Base-by-base conservation (phyloP, 2,888 invertebrate genomes). In the Eristalis pertinax region DNA sequence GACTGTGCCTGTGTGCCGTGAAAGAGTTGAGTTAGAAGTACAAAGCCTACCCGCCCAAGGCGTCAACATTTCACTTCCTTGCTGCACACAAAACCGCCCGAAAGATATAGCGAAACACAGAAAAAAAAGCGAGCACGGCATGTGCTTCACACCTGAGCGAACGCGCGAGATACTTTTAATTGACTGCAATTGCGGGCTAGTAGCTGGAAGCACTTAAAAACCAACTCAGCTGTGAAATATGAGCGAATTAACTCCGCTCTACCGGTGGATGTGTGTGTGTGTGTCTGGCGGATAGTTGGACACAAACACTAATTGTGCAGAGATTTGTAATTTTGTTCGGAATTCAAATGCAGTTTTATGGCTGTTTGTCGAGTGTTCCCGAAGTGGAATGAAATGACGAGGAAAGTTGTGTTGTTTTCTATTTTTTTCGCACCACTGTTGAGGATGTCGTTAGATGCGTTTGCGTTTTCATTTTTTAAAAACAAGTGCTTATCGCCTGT, bases 191-290 rank as follows among this genome's bases (percentile, higher is more conserved):
- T 69, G 78, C 83, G 60, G 62, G 32, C 72, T 58, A 60, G 67
- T 79, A 75, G 83, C 82, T 78, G 82, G 78, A 56, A 82, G 86
- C 73, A 67, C 73, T 80, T 83, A 76, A 84, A 84, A 83, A 58
- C 67, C 73, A 87, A 84, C 83, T 87, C 84, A 87, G 84, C 75
- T 84, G 87, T 87, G 79, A 87, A 87, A 87, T 83, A 87, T 84
- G 79, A 83, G 74, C 76, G 84, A 73, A 84, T 76, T 76, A 73
- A 67, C 64, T 75, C 13, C 4, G 26, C 24, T 26, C 60, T 74
- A 70, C 26, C 72, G 65, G 67, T 56, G 32, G 41, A 67, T 50
- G 69, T 22, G 60, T 77, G 56, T 24, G 62, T 64, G 80, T 15
- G 4, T 11, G 58, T 11, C 24, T 22, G 3, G 2, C 22, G 26